Conservation (phyloP, 2,797 vertebrate genomes). For the Sorex maritimensis region DNA sequence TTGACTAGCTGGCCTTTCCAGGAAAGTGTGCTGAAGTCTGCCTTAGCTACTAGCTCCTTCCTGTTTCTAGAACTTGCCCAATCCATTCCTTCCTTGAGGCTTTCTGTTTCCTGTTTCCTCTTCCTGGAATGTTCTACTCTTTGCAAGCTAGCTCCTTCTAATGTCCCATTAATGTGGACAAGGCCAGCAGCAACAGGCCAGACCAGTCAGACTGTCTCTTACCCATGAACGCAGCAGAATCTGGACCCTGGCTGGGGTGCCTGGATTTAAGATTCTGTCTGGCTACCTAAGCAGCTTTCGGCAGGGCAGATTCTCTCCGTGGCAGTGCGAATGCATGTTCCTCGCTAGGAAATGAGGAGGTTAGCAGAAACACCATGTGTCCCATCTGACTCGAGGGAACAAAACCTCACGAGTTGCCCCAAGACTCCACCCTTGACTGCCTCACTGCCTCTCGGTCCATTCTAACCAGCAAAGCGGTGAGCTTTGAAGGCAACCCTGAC, state of each 20-base stretch:
- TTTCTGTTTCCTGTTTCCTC: slow-evolving; percentile 25
- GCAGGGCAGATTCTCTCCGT: neutral
- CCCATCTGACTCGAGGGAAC: neutral
- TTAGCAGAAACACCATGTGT: neutral
- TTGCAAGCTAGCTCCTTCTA: neutral
- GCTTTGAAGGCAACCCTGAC: neutral
- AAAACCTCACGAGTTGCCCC: neutral
- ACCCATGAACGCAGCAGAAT: neutral
- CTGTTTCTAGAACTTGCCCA: neutral
- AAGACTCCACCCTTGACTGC: neutral
- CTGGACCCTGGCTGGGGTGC: neutral
- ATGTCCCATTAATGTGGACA: neutral
- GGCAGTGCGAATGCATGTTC: neutral
- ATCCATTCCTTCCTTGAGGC: neutral
- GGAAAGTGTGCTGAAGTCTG: neutral
- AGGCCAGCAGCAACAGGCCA: slow-evolving; percentile 14
- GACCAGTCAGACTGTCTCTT: neutral
- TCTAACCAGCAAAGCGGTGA: neutral
- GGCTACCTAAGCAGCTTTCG: neutral
- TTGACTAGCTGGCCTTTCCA: neutral
- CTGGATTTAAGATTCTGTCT: neutral
- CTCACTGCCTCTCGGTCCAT: neutral
- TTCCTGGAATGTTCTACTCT: slow-evolving; percentile 46
- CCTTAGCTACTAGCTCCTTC: neutral
- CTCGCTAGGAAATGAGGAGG: neutral